Evolutionary conservation across 2,113 vertebrate species (phyloP), one percentile per base, ranked within the genome.

Genomic region (Seriola aureovittata): DNA sequence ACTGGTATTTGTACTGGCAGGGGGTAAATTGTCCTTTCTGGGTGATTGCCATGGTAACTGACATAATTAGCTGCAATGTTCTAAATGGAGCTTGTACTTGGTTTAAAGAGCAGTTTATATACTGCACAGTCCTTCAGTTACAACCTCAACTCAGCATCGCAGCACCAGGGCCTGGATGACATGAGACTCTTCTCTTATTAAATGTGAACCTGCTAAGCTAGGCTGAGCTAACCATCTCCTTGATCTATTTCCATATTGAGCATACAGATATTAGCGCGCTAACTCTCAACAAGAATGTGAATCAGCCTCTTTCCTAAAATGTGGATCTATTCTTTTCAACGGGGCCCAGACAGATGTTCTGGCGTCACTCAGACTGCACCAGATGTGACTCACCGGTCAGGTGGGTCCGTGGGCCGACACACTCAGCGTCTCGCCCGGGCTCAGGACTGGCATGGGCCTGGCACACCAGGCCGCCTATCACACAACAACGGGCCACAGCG

Each of bases 401-500:
- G 23, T 96, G 93, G 0, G 93, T 95, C 69, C 92, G 91, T 23
- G 29, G 57, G 0, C 32, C 64, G 2, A 80, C 78, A 85, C 97
- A 97, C 86, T 80, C 64, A 0, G 82, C 93, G 0, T 58, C 90
- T 40, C 42, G 66, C 54, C 87, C 92, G 0, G 4, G 73, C 0
- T 62, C 17, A 3, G 89, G 73, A 71, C 93, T 78, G 21, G 76
- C 10, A 0, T 83, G 81, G 84, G 93, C 70, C 4, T 79, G 89
- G 75, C 97, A 98, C 77, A 44, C 87, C 17, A 93, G 92, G 23
- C 72, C 87, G 9, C 91, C 92, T 64, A 90, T 90, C 0, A 93
- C 93, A 72, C 97, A 98, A 90, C 97, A 99, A 38, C 96, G 94
- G 21, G 97, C 96, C 1, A 97, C 79, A 0, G 96, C 96, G 0